phyloP scores from a whole-genome alignment of 2,113 vertebrate genomes.

The Pygoscelis antarcticus region DNA sequence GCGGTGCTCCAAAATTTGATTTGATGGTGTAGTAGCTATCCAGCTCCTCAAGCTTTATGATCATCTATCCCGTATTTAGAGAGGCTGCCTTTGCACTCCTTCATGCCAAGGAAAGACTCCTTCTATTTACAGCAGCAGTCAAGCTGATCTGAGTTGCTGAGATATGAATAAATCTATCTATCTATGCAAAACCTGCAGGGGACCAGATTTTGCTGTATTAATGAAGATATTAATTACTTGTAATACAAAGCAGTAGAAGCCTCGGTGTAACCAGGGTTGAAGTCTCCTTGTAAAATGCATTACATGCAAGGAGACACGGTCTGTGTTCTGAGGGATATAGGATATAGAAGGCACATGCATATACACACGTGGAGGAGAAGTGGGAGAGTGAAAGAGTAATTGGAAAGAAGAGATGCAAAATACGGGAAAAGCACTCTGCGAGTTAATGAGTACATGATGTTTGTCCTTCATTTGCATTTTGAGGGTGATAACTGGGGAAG shows the following conservation, averaged over 20 bases:
- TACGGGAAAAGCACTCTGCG: neutral
- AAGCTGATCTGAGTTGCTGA: neutral
- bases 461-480: neutral
- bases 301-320: rapidly evolving
- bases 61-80: neutral
- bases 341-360: neutral
- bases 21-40: neutral
- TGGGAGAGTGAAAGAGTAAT: neutral
- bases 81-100: neutral
- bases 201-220: neutral
- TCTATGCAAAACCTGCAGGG: neutral
- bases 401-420: neutral
- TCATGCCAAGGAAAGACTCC: neutral
- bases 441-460: neutral
- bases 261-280: neutral
- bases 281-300: neutral
- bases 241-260: neutral
- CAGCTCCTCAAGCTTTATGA: neutral
- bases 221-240: neutral
- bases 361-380: rapidly evolving
- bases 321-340: neutral
- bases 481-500: neutral
- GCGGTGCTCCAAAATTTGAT: neutral
- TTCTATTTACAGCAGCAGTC: neutral
- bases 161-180: neutral